These are phyloP conservation scores for Druceiella hillmani DNA, from an alignment of 2,888 invertebrate genomes.

Conservation along the genomic window DNA sequence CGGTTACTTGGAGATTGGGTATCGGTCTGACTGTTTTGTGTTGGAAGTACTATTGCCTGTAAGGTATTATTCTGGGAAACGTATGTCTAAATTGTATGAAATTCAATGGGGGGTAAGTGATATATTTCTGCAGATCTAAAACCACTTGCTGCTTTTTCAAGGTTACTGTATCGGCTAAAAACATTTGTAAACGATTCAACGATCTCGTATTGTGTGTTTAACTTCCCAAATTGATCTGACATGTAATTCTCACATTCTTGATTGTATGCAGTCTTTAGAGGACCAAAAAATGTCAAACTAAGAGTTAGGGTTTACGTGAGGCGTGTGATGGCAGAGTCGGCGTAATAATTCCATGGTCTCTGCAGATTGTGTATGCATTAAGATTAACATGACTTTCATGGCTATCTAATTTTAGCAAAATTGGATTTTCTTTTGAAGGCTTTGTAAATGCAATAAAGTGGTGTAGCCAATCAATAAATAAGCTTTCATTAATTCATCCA, in stretches of 20 bases:
- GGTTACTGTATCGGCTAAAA: slow-evolving; percentile 14
- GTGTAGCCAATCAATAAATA: slow-evolving; percentile 19
- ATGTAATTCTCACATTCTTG: slow-evolving; percentile 20
- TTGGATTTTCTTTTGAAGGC: slow-evolving; percentile 16
- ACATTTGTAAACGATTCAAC: slow-evolving; percentile 21
- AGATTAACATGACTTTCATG: slow-evolving; percentile 21
- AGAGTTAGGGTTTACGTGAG: slow-evolving; percentile 23
- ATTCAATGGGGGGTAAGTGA: background rate
- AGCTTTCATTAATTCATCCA: slow-evolving; percentile 18
- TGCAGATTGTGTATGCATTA: slow-evolving; percentile 14
- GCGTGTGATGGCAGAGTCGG: slow-evolving; percentile 25
- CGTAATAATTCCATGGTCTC: slow-evolving; percentile 20
- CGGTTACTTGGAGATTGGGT: too few species aligned
- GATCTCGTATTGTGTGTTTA: slow-evolving; percentile 19
- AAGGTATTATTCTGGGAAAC: too few species aligned
- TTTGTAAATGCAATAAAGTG: slow-evolving; percentile 17
- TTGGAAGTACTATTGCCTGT: too few species aligned
- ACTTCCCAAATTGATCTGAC: slow-evolving; percentile 13
- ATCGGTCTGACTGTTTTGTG: too few species aligned
- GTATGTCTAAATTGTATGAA: too few species aligned
- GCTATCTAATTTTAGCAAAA: slow-evolving; percentile 20
- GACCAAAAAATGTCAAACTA: slow-evolving; percentile 22
- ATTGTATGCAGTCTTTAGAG: slow-evolving; percentile 23
- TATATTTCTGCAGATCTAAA: slow-evolving; percentile 12
- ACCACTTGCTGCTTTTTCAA: slow-evolving; percentile 15